Conservation (phyloP, 1,140 invertebrate genomes). For the Rhopalosiphum padi region DNA sequence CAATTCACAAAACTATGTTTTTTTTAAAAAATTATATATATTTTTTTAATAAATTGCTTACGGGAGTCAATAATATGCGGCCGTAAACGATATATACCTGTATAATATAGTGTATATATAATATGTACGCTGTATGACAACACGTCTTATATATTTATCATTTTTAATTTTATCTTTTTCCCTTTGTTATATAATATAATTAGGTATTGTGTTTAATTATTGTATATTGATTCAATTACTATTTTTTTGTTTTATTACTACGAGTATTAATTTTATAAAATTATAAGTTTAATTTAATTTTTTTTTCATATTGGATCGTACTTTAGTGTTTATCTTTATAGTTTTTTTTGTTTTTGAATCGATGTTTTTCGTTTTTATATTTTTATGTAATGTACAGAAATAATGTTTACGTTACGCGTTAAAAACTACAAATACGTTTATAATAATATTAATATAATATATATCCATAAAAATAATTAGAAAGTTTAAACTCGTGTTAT, state of each 20-base stretch:
- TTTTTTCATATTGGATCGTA: neutral
- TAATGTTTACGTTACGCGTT: neutral
- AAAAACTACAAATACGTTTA: neutral
- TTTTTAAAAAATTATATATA: neutral
- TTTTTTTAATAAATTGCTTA: neutral
- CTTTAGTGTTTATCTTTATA: neutral
- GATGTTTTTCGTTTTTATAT: neutral
- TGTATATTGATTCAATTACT: neutral
- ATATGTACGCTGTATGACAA: neutral
- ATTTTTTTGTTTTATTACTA: neutral
- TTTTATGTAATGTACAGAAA: neutral
- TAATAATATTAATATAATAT: neutral
- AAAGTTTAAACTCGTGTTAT: constrained; percentile 10
- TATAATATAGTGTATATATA: neutral
- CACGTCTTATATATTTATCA: neutral
- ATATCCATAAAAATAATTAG: neutral
- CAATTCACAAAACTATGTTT: neutral
- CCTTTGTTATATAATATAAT: constrained; percentile 7
- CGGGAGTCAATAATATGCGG: neutral
- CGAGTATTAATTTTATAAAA: neutral
- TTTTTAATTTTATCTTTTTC: neutral
- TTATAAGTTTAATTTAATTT: neutral
- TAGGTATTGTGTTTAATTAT: neutral
- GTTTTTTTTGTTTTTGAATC: neutral
- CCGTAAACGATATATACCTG: neutral